Base-by-base conservation (phyloP, 2,113 vertebrate species). In the Oreochromis aureus region DNA sequence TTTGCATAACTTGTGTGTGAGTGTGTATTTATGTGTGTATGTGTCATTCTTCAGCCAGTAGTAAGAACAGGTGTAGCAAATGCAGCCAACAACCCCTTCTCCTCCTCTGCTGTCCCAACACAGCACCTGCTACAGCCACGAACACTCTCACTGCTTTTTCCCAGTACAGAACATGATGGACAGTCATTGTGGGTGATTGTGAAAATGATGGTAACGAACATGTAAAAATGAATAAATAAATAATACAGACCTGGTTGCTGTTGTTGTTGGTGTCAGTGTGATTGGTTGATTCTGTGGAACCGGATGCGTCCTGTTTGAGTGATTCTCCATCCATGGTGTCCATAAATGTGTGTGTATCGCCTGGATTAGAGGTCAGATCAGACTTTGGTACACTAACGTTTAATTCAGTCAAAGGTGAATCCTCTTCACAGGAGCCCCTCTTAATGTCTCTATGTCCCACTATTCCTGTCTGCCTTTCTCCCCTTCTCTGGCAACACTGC, bases 271-370 rank as follows among this genome's bases (percentile, higher is more conserved):
- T 88, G 59, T 96, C 94, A 63, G 53, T 88, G 30, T 78, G 90
- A 63, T 48, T 84, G 15, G 51, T 66, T 27, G 34, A 41, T 30
- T 85, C 78, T n/a, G 66, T 78, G 73, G 73, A 88, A 7, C 22
- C 79, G 13, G 82, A 71, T 44, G 82, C 44, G 41, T 92, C 92
- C 63, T 82, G 71, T n/a, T 30, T 78, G 19, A 81, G 4, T 3
- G 83, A 73, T 71, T 92, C 92, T 87, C 78, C 90, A n/a, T 95
- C 94, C 95, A 96, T 95, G 51, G 85, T 90, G 24, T 36, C 54
- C 46, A 63, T 19, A 66, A 22, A 76, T 39, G 63, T 27, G 59
- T 80, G 39, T 63, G 27, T 48, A 22, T 63, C 36, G 12, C 46
- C 56, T 16, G 24, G 41, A 82, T 85, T 18, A 24, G 71, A 84